Evolutionary conservation across 2,113 vertebrate genomes (phyloP), one percentile per base, ranked within the genome.

Genomic region (Etheostoma cragini): DNA sequence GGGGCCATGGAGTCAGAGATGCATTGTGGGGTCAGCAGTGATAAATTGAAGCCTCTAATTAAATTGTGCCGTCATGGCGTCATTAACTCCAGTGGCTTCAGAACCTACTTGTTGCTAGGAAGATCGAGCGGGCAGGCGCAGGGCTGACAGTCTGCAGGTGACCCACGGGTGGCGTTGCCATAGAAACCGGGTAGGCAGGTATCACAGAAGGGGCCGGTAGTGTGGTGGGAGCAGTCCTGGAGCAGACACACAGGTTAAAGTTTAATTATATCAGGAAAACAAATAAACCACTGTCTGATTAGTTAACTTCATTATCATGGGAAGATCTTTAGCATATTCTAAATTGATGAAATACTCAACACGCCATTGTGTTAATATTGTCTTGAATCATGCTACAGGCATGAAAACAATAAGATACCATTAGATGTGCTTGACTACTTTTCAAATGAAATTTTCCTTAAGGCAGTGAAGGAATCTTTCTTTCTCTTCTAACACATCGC

Each of bases 31-130:
- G 69, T 85, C 66, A 81, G 60, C 62, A 11, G 38, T 49, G 66
- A 76, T 74, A 53, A 58, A 91, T 56, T 80, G 78, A 80, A 72
- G 62, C 19, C 1, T 77, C 83, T 87, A 75, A 83, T 87, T 86
- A 78, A 89, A 83, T 46, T 30, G 68, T 75, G 66, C 57, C 30
- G 11, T 68, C 70, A 38, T 65, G 57, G 52, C 24, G 14, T 60
- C 69, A 71, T 84, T 75, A 79, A 72, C 66, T 72, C 16, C 33
- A 0, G 35, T 24, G 54, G 61, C 65, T 35, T 38, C 67, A 58
- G 45, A 66, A 87, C 92, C 62, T 89, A 94, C 93, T 89, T 93
- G 92, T 94, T 94, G 82, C 88, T 86, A 0, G 92, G 92, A 77
- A 94, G 75, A 66, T 8, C 68, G 42, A 94, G 93, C 2, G 93